A percentile compares a stretch with the other conserved stretches of the same genome.
These are phyloP conservation scores for Leptinotarsa texana DNA, from an alignment of 1,140 invertebrate species.

Conservation along the genomic window DNA sequence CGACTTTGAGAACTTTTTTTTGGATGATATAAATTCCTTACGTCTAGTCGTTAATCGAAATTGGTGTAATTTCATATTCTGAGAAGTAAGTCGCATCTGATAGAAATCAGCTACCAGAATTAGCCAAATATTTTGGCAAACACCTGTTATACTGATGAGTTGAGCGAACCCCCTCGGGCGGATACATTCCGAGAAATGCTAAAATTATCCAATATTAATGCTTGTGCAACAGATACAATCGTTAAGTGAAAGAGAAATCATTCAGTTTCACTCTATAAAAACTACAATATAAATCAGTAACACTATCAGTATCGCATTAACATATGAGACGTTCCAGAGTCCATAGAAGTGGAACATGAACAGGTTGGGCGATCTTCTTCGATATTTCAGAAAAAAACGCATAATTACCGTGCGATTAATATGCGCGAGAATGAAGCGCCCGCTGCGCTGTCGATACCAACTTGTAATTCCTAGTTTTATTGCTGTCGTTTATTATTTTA, in stretches of 20 bases:
- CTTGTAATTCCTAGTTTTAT: conserved; percentile 52
- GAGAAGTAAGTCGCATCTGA: too few species aligned
- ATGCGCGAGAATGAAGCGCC: conserved; percentile 49
- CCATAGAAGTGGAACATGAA: conserved; percentile 33
- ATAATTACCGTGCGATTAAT: conserved; percentile 51
- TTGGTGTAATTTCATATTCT: too few species aligned
- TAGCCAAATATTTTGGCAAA: not conserved
- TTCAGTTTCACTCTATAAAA: conserved; percentile 12
- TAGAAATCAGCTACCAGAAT: not conserved
- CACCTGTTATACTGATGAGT: not conserved
- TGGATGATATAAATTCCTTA: too few species aligned
- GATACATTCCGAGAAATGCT: not conserved
- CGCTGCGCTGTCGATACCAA: conserved; percentile 50
- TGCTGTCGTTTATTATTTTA: conserved; percentile 52
- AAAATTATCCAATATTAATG: not conserved
- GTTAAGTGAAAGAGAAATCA: conserved; percentile 14
- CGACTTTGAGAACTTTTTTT: too few species aligned
- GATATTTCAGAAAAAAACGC: conserved; percentile 38
- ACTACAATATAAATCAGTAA: conserved; percentile 35
- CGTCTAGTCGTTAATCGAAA: too few species aligned
- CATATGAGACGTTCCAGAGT: conserved; percentile 29
- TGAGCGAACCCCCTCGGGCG: not conserved
- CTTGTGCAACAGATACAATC: not conserved
- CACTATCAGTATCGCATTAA: conserved; percentile 33
- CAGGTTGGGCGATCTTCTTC: conserved; percentile 34